Conservation (phyloP, 2,888 invertebrate genomes). For the Cephus pygmeus region DNA sequence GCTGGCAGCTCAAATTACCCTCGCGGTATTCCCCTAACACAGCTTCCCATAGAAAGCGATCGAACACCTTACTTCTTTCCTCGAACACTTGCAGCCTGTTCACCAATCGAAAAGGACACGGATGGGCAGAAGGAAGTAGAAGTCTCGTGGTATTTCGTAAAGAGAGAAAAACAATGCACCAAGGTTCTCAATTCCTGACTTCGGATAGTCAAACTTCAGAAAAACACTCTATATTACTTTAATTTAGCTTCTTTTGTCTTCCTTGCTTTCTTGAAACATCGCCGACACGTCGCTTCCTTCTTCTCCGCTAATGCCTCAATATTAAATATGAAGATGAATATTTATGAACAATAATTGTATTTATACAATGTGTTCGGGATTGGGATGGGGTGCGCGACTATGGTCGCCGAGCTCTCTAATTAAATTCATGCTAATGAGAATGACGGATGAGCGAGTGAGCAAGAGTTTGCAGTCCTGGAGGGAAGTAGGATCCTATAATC, state of each 20-base stretch:
- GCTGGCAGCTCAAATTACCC: too few relatives aligned
- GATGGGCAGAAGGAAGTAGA: neutral
- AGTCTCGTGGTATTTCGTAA: neutral
- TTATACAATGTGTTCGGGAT: slow-evolving; percentile 50
- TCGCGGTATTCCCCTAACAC: too few relatives aligned
- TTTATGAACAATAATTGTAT: slow-evolving; percentile 59
- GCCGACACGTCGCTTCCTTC: too few relatives aligned
- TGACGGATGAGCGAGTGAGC: neutral
- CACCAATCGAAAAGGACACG: neutral
- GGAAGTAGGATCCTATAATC: too few relatives aligned
- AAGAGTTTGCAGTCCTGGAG: neutral
- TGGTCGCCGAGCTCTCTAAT: slow-evolving; percentile 37
- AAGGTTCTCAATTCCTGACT: too few relatives aligned
- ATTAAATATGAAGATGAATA: slow-evolving; percentile 59
- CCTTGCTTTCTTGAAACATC: neutral
- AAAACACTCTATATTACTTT: neutral
- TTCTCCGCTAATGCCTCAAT: slow-evolving; percentile 26
- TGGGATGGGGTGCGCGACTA: slow-evolving; percentile 5
- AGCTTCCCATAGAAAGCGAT: too few relatives aligned
- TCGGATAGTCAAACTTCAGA: neutral
- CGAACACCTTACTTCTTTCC: neutral
- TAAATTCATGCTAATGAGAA: slow-evolving; percentile 57
- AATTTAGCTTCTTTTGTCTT: neutral
- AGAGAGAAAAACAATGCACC: too few relatives aligned
- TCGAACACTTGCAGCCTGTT: neutral